A percentile compares a stretch with the other conserved stretches of the same genome.
phyloP scores from a whole-genome alignment of 2,113 vertebrate genomes.

The Meleagris gallopavo region DNA sequence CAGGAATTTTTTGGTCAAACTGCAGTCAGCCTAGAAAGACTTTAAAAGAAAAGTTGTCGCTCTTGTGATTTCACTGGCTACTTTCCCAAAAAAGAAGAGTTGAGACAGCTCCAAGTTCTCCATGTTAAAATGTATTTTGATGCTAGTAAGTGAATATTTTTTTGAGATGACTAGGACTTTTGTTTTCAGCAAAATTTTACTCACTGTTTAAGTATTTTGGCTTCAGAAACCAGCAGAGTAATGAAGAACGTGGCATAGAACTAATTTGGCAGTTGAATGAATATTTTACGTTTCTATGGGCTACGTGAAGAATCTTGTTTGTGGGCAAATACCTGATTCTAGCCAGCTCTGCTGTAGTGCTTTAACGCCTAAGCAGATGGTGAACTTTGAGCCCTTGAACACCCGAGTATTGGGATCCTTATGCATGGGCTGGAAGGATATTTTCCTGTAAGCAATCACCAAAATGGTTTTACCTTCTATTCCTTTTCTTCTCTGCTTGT shows the following conservation, averaged over 20 bases:
- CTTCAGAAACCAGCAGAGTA: background rate
- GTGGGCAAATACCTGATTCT: background rate
- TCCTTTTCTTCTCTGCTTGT: background rate
- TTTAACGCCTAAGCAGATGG: background rate
- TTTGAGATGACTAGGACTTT: background rate
- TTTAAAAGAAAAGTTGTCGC: no score
- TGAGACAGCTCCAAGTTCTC: background rate
- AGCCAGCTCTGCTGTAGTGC: background rate
- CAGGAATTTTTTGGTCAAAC: background rate
- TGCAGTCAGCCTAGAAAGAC: background rate
- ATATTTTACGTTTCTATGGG: background rate
- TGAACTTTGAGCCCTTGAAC: fast-evolving
- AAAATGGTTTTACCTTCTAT: background rate
- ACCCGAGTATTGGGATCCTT: background rate
- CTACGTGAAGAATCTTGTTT: background rate
- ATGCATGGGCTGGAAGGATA: fast-evolving
- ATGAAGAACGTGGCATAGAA: background rate
- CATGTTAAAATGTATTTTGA: background rate
- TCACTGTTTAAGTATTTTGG: background rate
- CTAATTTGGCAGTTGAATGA: background rate
- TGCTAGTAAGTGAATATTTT: background rate
- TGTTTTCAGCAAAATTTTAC: conserved; percentile 10
- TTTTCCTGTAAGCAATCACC: background rate
- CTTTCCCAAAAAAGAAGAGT: background rate
- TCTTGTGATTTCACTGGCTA: background rate